A percentile compares a stretch with the other conserved stretches of the same genome.
phyloP scores from a whole-genome alignment of 2,113 vertebrate species.

The Himantopus leucocephalus region DNA sequence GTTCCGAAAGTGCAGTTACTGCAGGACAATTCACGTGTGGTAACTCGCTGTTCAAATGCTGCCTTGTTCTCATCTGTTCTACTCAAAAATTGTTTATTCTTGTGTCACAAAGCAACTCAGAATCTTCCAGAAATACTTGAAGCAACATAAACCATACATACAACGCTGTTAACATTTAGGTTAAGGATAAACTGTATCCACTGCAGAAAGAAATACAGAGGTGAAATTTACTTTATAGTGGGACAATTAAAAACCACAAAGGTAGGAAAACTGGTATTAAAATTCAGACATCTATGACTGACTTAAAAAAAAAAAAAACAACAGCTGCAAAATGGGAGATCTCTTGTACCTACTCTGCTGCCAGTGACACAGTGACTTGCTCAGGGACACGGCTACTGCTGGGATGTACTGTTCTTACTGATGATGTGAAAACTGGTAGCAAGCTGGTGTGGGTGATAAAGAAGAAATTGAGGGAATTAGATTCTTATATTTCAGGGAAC shows the following conservation, averaged over 20 bases:
- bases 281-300: not conserved
- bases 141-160: not conserved
- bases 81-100: not conserved
- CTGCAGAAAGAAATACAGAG: not conserved
- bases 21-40: not conserved
- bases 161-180: not conserved
- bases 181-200: not conserved
- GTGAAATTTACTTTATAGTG: not conserved
- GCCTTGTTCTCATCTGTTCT: not conserved
- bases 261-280: not conserved
- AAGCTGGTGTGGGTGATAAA: not conserved
- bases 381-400: rapidly evolving
- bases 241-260: not conserved
- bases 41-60: not conserved
- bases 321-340: not conserved
- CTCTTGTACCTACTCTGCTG: not conserved
- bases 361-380: not conserved
- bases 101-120: not conserved
- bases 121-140: not conserved
- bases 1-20: not conserved
- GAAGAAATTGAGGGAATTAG: not conserved
- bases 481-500: not conserved
- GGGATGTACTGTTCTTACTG: not conserved
- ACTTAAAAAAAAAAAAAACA: not conserved
- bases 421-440: not conserved